Conservation (phyloP, 2,113 vertebrate genomes). For the Crypturellus undulatus region DNA sequence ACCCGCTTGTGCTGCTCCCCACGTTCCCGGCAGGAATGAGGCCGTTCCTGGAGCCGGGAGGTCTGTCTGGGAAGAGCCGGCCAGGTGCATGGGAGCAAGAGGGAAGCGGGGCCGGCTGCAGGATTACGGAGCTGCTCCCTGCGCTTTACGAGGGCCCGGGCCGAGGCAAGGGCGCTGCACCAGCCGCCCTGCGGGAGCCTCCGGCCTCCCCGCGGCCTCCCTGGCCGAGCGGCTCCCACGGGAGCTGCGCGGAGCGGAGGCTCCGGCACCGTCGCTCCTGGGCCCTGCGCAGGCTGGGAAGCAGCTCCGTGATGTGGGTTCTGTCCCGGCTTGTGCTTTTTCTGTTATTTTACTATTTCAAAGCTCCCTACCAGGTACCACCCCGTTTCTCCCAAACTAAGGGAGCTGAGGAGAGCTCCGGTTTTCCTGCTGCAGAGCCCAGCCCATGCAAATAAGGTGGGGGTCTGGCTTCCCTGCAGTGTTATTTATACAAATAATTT, state of each 20-base stretch:
- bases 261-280: fast-evolving
- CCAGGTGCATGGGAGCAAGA: background rate
- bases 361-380: no score
- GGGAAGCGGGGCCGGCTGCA: no score
- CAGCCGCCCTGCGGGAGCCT: background rate
- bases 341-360: no score
- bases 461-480: constrained; percentile 16
- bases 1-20: constrained; percentile 34
- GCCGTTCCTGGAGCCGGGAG: background rate
- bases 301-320: background rate
- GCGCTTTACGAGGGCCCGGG: background rate
- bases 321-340: background rate
- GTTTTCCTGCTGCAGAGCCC: constrained; percentile 10
- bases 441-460: constrained; percentile 25
- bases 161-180: background rate
- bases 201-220: background rate
- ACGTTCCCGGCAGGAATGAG: constrained; percentile 8
- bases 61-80: background rate
- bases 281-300: fast-evolving
- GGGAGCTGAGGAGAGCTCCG: background rate
- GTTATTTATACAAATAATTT: background rate
- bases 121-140: background rate
- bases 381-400: background rate
- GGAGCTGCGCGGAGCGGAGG: fast-evolving
- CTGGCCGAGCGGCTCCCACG: background rate